Base-by-base conservation (phyloP, 1,140 invertebrate species). In the Galendromus occidentalis region DNA sequence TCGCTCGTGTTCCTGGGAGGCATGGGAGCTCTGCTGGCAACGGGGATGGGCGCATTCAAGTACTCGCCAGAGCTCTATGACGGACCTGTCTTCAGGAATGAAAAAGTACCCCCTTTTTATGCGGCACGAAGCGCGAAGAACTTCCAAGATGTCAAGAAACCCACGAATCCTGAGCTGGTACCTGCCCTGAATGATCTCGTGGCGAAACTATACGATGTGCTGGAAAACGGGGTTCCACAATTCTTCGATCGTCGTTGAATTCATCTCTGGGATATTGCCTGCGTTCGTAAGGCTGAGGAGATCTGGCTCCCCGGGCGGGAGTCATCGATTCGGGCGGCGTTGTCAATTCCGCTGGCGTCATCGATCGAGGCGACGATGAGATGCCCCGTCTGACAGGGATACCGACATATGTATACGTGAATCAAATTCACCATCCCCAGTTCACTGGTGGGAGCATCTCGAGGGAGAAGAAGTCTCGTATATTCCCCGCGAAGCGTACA, bases 1-100 rank as follows among this genome's bases (percentile, higher is more conserved):
- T 59, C 51, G 22, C 33, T 59, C 51, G 51, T 59, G 51, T 59
- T 59, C 51, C 51, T 59, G 4, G 51, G 51, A 25, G 51, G 51
- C 12, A 18, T 59, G 51, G 51, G 51, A 25, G 51, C 51, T 1
- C 14, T 59, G 51, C 51, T 59, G 25, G 51, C 51, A 17, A 59
- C 51, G 25, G 51, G 51, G 6, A 25, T 59, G 25, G 51, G 51
- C 14, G 51, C 51, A 25, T 59, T 59, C 51, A 59, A 59, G 9
- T 59, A 59, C 51, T 25, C 51, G 1, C 51, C 51, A 14, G 20
- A 33, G n/a, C 25, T 59, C 51, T 59, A 59, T 9, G 51, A 59
- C 14, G 25, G 33, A 22, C 14, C 51, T 2, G 14, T 14, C 14
- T 29, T 22, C 12, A 59, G 33, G 20, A 59, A 14, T 6, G 51